Conservation (phyloP, 2,797 vertebrate species). For the Scyliorhinus canicula region DNA sequence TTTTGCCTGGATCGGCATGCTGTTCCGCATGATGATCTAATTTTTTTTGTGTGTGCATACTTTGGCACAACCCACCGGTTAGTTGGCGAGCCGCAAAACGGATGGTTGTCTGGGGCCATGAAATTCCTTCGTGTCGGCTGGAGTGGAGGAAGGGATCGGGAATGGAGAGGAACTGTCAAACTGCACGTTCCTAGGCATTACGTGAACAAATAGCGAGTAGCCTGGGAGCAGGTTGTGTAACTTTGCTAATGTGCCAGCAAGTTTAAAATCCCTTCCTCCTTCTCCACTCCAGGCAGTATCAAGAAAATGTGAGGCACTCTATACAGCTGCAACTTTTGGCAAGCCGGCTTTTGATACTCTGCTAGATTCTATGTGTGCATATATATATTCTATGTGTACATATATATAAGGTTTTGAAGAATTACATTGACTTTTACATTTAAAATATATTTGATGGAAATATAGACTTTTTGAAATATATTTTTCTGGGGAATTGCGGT, state of each 20-base stretch:
- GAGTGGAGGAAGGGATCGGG: slow-evolving; percentile 37
- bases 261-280: slow-evolving; percentile 65
- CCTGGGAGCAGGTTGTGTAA: slow-evolving; percentile 67
- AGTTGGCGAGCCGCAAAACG: slow-evolving; percentile 49
- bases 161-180: slow-evolving; percentile 48
- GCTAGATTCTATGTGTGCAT: neutral
- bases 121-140: slow-evolving; percentile 53
- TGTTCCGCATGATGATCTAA: slow-evolving; percentile 21
- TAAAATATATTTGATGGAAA: slow-evolving; percentile 29
- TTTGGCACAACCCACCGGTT: slow-evolving; percentile 58
- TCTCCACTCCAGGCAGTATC: slow-evolving; percentile 55
- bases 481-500: neutral
- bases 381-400: too few relatives aligned
- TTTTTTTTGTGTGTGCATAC: slow-evolving; percentile 52
- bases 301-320: slow-evolving; percentile 59
- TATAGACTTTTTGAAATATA: neutral
- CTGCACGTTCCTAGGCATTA: slow-evolving; percentile 61
- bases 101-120: slow-evolving; percentile 57
- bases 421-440: neutral
- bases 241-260: slow-evolving; percentile 69
- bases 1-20: slow-evolving; percentile 19
- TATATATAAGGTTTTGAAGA: neutral
- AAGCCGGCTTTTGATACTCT: neutral
- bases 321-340: slow-evolving; percentile 45
- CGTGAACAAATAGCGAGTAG: slow-evolving; percentile 60